A percentile compares a stretch with the other conserved stretches of the same genome.
phyloP scores from a whole-genome alignment of 2,113 vertebrate species.

The Puffinus mauretanicus region DNA sequence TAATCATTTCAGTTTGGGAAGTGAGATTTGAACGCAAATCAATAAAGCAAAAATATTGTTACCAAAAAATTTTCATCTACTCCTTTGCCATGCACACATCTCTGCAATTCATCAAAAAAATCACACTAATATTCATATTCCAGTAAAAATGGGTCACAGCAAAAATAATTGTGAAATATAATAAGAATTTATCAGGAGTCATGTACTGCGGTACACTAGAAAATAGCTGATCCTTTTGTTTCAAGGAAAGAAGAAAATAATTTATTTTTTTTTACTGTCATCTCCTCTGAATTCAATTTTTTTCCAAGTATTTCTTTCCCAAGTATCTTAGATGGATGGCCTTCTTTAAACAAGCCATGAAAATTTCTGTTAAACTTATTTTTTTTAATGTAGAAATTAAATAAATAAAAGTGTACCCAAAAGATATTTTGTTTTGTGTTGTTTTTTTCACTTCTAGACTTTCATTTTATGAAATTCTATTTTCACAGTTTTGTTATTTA shows the following conservation, averaged over 20 bases:
- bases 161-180: background rate
- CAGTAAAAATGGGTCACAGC: background rate
- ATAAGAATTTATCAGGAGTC: background rate
- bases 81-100: background rate
- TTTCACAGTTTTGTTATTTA: conserved; percentile 29
- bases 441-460: background rate
- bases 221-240: background rate
- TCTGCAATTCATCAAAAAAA: background rate
- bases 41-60: background rate
- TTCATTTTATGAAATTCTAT: background rate
- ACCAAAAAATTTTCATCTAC: background rate
- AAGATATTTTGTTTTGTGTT: background rate
- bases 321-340: background rate
- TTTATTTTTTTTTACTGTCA: background rate
- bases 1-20: background rate
- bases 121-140: background rate
- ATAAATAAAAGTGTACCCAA: background rate
- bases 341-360: background rate
- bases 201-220: background rate
- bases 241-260: background rate
- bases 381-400: background rate
- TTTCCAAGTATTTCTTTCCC: background rate
- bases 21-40: background rate
- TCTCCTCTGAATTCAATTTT: background rate
- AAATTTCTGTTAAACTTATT: background rate